These are phyloP conservation scores for Microctonus hyperodae DNA, from an alignment of 2,888 invertebrate genomes.

Conservation along the genomic window DNA sequence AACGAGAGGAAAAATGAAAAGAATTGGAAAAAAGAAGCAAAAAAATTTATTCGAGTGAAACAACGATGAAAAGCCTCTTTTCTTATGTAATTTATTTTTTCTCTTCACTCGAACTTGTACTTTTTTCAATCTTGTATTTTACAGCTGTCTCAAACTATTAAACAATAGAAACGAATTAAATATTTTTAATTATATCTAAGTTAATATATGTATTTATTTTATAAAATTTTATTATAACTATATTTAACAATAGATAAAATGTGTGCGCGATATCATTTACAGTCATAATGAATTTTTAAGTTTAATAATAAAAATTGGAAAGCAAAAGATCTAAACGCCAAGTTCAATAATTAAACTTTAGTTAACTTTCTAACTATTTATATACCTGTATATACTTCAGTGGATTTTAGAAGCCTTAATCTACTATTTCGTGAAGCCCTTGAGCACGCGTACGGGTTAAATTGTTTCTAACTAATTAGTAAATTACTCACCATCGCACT, in stretches of 20 bases:
- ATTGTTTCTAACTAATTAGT: conserved; percentile 57
- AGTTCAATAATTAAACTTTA: conserved; percentile 49
- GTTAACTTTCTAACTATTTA: conserved; percentile 33
- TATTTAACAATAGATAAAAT: background rate
- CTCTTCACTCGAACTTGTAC: background rate
- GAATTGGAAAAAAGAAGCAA: background rate
- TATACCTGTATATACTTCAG: conserved; percentile 1
- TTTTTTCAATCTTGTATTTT: background rate
- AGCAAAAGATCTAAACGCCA: conserved; percentile 4
- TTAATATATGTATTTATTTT: too few relatives aligned
- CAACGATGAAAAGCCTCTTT: background rate
- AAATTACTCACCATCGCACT: conserved; percentile 16
- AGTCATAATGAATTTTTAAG: background rate
- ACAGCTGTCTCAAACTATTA: background rate
- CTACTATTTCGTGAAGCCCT: conserved; percentile 39
- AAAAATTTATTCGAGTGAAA: background rate
- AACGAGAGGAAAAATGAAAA: background rate
- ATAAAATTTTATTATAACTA: too few relatives aligned
- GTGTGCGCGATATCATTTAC: background rate
- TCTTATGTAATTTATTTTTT: background rate
- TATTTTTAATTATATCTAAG: too few relatives aligned
- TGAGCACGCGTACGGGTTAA: conserved; percentile 56
- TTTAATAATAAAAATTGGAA: background rate
- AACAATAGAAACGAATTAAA: too few relatives aligned
- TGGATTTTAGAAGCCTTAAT: conserved; percentile 21